Evolutionary conservation across 2,888 invertebrate genomes (phyloP).

Genomic region (Hylaea fasciaria): DNA sequence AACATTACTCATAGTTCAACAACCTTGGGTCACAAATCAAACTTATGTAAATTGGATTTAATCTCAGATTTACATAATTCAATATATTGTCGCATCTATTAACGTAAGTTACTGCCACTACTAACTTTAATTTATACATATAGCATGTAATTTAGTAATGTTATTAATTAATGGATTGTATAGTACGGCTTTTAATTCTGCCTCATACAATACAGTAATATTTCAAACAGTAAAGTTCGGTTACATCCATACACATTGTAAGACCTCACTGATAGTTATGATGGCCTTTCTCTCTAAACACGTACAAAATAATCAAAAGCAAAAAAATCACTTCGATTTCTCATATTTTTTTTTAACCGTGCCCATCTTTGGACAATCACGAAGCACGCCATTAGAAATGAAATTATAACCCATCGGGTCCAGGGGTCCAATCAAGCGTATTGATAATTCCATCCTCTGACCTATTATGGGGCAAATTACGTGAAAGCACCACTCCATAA

Average conservation of each 20-base stretch:
- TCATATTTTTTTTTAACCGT: slow-evolving; percentile 32
- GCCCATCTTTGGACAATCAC: slow-evolving; percentile 36
- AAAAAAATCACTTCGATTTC: slow-evolving; percentile 7
- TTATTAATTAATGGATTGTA: not conserved
- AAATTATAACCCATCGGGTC: slow-evolving; percentile 50
- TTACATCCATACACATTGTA: too few relatives aligned
- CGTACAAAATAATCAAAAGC: not conserved
- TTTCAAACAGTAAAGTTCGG: too few relatives aligned
- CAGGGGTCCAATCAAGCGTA: slow-evolving; percentile 53
- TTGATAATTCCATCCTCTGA: slow-evolving; percentile 66
- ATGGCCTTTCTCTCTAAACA: too few relatives aligned
- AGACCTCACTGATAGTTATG: too few relatives aligned
- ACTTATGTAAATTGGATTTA: slow-evolving; percentile 51
- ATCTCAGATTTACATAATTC: slow-evolving; percentile 53
- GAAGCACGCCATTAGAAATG: slow-evolving; percentile 38
- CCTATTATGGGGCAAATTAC: slow-evolving; percentile 69
- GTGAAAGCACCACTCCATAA: slow-evolving; percentile 64
- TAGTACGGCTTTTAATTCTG: too few relatives aligned
- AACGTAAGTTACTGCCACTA: slow-evolving; percentile 41
- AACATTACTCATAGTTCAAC: slow-evolving; percentile 7
- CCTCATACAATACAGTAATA: too few relatives aligned
- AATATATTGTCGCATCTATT: slow-evolving; percentile 49
- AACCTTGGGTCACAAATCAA: slow-evolving; percentile 45
- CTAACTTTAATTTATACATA: slow-evolving; percentile 42
- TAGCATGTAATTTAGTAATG: not conserved